Evolutionary conservation across 2,888 invertebrate genomes (phyloP), one percentile per base, ranked within the genome.

Genomic region (Zygaena filipendulae): DNA sequence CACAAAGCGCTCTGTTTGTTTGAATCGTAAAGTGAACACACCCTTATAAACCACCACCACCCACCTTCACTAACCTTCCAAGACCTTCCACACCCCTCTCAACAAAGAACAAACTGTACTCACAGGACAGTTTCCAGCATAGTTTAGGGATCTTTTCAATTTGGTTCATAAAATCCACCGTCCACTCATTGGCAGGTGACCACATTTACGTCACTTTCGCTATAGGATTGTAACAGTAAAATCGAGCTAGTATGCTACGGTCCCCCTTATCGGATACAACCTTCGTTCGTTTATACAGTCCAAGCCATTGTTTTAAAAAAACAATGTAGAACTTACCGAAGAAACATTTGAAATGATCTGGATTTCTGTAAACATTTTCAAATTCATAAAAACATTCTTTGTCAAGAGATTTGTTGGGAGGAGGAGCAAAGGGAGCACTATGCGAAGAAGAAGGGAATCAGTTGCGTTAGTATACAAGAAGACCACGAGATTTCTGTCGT

Each of bases 1-100:
- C 62, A 59, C 59, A 49, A 58, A 59, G 60, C 58, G n/a, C 48
- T 52, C 55, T 67, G 75, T 75, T 75, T 71, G 70, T 68, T 62
- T 64, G 66, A 7, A 47, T 56, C 59, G 58, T 72, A 70, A 69
- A 71, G 45, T 52, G 47, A 58, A 61, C 74, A 69, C 75, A 57
- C 74, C 75, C 69, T 61, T 40, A 45, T 43, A 32, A 26, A 47
- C 54, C 42, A 33, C 31, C 38, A 32, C 32, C 34, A 32, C 72
- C 63, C 63, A 11, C 40, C 16, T 56, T 42, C 18, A 9, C 24
- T 35, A 68, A 53, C 28, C 58, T 32, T 33, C 37, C 43, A 16
- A 27, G 40, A 32, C 35, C 44, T 45, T n/a, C n/a, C n/a, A n/a
- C n/a, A n/a, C 39, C 33, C 35, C 33, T 25, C 12, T 25, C 34